Conservation (phyloP, 2,888 invertebrate species). For the Fragum sueziense region DNA sequence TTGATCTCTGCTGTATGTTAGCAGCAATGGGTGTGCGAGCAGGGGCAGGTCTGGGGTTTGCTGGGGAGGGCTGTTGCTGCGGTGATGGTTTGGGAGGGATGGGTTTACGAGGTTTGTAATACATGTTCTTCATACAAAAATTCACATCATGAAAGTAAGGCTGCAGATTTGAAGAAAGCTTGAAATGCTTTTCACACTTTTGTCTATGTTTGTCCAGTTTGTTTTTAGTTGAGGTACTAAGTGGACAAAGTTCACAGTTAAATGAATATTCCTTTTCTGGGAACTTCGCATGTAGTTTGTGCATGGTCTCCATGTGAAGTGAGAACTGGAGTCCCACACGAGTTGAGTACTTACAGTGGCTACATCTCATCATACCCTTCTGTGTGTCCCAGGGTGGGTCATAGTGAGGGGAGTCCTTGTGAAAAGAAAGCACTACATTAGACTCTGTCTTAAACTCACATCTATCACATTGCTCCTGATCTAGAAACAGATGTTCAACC, state of each 20-base stretch:
- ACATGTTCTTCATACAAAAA: slow-evolving; percentile 74
- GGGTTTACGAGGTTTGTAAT: slow-evolving; percentile 69
- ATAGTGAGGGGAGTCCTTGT: slow-evolving; percentile 85
- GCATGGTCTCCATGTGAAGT: slow-evolving; percentile 95
- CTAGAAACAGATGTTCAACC: slow-evolving; percentile 69
- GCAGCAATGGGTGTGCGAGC: not conserved
- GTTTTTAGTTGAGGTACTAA: slow-evolving; percentile 96
- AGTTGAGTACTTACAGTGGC: slow-evolving; percentile 91
- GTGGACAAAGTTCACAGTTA: slow-evolving; percentile 96
- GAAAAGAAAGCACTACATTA: slow-evolving; percentile 85
- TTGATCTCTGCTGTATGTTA: not conserved
- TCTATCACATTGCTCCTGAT: slow-evolving; percentile 63
- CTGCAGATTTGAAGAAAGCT: slow-evolving; percentile 91
- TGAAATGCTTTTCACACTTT: slow-evolving; percentile 94
- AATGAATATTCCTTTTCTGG: slow-evolving; percentile 94
- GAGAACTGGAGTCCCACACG: slow-evolving; percentile 86
- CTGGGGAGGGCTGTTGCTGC: slow-evolving; percentile 5
- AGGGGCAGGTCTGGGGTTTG: slow-evolving; percentile 15
- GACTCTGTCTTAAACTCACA: slow-evolving; percentile 76
- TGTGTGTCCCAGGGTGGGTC: slow-evolving; percentile 60
- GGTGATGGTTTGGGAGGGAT: slow-evolving; percentile 7
- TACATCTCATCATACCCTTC: slow-evolving; percentile 86
- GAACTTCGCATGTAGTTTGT: slow-evolving; percentile 91
- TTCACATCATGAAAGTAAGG: slow-evolving; percentile 84
- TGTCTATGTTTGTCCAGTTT: slow-evolving; percentile 93